Conservation (phyloP, 2,888 invertebrate species). For the Lithodes maja region DNA sequence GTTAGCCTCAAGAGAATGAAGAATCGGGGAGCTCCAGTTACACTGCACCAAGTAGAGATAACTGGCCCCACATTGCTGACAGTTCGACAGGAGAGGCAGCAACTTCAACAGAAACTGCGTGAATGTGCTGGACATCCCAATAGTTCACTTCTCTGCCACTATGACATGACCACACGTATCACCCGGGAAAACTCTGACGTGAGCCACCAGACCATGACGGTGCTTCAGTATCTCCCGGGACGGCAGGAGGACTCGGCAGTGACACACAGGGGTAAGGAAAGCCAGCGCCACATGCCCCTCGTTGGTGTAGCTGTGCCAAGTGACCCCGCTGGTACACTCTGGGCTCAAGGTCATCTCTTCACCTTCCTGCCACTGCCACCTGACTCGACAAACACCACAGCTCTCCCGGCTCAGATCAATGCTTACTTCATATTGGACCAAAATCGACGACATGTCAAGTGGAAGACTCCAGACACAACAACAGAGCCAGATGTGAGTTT, state of each 20-base stretch:
- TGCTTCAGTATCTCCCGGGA: neutral
- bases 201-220: neutral
- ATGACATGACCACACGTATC: slow-evolving; percentile 5
- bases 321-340: neutral
- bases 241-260: neutral
- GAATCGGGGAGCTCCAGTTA: neutral
- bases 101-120: neutral
- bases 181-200: neutral
- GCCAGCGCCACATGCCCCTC: slow-evolving; percentile 18
- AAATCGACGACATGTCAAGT: slow-evolving; percentile 44
- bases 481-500: slow-evolving; percentile 39
- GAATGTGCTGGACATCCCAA: slow-evolving; percentile 30
- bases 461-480: slow-evolving; percentile 38
- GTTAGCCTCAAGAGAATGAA: neutral
- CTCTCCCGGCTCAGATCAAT: slow-evolving; percentile 36
- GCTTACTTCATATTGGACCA: slow-evolving; percentile 34
- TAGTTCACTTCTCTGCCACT: neutral
- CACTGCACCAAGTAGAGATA: neutral
- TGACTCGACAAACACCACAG: slow-evolving; percentile 22
- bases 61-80: neutral
- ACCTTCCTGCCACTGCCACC: slow-evolving; percentile 37
- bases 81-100: slow-evolving; percentile 4
- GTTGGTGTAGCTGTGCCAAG: slow-evolving; percentile 33
- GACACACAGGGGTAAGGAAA: neutral
- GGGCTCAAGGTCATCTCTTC: slow-evolving; percentile 20